Conservation (phyloP, 2,113 vertebrate genomes). For the Syrmaticus mikado region DNA sequence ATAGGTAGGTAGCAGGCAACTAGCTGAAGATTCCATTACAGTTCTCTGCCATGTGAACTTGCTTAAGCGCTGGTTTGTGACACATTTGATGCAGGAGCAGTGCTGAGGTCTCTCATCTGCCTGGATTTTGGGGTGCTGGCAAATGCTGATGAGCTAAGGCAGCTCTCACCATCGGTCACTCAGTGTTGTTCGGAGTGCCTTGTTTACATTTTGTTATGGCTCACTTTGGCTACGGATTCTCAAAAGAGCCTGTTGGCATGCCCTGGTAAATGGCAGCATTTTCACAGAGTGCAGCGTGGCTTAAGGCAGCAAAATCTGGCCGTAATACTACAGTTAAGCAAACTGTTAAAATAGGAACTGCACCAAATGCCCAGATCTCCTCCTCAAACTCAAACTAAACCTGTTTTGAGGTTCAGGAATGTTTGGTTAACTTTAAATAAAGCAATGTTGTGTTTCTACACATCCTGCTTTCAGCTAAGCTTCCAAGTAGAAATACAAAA, state of each 20-base stretch:
- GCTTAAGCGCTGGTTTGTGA: background rate
- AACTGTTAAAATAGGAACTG: slow-evolving; percentile 58
- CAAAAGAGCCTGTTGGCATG: background rate
- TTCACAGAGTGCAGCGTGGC: background rate
- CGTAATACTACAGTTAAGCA: background rate
- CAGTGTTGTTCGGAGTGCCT: accelerated
- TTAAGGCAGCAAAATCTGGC: slow-evolving; percentile 5
- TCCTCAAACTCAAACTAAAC: slow-evolving; percentile 38
- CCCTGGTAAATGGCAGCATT: background rate
- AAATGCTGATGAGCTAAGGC: background rate
- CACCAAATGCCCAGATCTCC: slow-evolving; percentile 38
- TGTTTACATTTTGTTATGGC: background rate
- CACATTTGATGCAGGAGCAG: background rate
- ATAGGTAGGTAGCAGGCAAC: background rate
- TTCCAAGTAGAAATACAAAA: slow-evolving; percentile 47
- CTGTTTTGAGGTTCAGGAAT: slow-evolving; percentile 50
- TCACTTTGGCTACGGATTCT: background rate
- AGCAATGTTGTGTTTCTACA: slow-evolving; percentile 56
- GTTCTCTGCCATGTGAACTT: background rate
- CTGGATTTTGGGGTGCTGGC: background rate
- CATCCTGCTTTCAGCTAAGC: slow-evolving; percentile 35
- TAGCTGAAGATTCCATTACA: background rate
- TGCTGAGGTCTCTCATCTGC: accelerated
- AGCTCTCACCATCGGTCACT: background rate
- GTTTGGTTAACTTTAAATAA: slow-evolving; percentile 60